Conservation (phyloP, 1,140 invertebrate species). For the Geopemphigus sp. region DNA sequence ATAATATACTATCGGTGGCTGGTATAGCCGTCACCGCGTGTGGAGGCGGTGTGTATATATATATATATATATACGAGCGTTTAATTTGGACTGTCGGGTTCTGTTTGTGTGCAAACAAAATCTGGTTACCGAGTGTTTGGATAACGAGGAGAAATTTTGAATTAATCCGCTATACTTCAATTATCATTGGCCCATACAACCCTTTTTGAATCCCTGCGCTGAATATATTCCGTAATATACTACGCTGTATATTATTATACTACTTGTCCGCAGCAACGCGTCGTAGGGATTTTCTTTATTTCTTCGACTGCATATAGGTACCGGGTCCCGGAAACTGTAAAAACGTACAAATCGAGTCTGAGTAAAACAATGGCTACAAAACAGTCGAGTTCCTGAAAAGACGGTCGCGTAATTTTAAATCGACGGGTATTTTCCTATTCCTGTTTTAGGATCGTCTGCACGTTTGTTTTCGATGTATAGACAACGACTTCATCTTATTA, state of each 20-base stretch:
- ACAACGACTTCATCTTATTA: too few species aligned
- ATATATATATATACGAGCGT: not conserved
- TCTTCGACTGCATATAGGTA: too few species aligned
- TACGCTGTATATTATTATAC: not conserved
- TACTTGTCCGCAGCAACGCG: not conserved
- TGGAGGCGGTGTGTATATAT: not conserved
- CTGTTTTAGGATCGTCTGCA: too few species aligned
- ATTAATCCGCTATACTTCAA: constrained; percentile 47
- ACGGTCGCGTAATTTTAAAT: too few species aligned
- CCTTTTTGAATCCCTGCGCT: constrained; percentile 38
- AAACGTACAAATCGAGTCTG: too few species aligned
- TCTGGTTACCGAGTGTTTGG: constrained; percentile 49
- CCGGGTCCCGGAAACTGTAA: too few species aligned
- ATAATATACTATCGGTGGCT: not conserved
- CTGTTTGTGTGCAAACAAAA: constrained; percentile 49
- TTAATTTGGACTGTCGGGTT: constrained; percentile 45
- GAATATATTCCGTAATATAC: not conserved
- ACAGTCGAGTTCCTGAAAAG: too few species aligned
- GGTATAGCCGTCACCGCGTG: not conserved
- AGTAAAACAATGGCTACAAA: too few species aligned
- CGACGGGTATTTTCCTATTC: too few species aligned
- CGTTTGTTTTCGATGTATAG: too few species aligned
- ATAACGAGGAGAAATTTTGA: constrained; percentile 48
- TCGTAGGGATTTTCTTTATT: constrained; percentile 21
- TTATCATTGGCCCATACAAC: constrained; percentile 49